Evolutionary conservation across 2,888 invertebrate genomes (phyloP).

Genomic region (Heliconius erato): DNA sequence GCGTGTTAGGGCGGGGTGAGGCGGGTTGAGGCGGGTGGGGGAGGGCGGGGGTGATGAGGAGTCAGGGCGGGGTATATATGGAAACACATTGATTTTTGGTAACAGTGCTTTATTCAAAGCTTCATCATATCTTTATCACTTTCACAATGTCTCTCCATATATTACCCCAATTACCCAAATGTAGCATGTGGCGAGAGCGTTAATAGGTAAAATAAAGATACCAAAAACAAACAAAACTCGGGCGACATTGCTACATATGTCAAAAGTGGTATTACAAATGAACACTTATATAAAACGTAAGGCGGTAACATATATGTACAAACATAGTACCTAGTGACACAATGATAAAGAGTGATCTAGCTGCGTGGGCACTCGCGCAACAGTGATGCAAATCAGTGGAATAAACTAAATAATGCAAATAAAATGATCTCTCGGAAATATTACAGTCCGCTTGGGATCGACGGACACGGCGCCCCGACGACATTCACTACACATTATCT

Average conservation of each 20-base stretch:
- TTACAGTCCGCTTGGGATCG: slow-evolving; percentile 51
- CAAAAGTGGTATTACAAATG: slow-evolving; percentile 87
- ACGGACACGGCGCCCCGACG: slow-evolving; percentile 75
- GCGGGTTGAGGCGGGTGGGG: slow-evolving; percentile 50
- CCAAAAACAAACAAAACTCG: slow-evolving; percentile 75
- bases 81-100: slow-evolving; percentile 89
- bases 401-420: slow-evolving; percentile 61
- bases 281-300: slow-evolving; percentile 84
- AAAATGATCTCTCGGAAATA: slow-evolving; percentile 69
- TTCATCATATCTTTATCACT: slow-evolving; percentile 86
- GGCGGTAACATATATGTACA: slow-evolving; percentile 85
- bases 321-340: slow-evolving; percentile 82
- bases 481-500: slow-evolving; percentile 85
- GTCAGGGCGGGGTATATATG: slow-evolving; percentile 83
- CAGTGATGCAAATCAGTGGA: slow-evolving; percentile 57
- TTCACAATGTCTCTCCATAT: slow-evolving; percentile 90
- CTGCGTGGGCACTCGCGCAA: slow-evolving; percentile 65
- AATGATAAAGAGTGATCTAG: slow-evolving; percentile 80
- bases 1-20: slow-evolving; percentile 30
- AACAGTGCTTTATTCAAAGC: slow-evolving; percentile 89
- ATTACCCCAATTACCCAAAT: slow-evolving; percentile 88
- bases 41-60: slow-evolving; percentile 60
- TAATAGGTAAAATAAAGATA: slow-evolving; percentile 77
- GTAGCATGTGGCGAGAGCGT: slow-evolving; percentile 85
- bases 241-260: slow-evolving; percentile 86